Base-by-base conservation (phyloP, 1,140 invertebrate genomes). In the Drosophila jambulina region DNA sequence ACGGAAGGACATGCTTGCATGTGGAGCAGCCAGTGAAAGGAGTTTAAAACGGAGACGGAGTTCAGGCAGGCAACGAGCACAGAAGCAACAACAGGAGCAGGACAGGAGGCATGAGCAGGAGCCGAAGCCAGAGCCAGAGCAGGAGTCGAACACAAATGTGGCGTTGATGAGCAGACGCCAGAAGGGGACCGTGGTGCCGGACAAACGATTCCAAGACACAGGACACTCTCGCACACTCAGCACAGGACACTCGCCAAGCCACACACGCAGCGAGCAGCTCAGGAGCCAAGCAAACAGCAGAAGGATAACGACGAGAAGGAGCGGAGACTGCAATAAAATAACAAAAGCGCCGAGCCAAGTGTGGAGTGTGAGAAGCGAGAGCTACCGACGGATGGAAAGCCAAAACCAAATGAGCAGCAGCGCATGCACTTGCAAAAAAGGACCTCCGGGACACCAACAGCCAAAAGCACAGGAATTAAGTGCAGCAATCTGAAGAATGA, bases 161-260 rank as follows among this genome's bases (percentile, higher is more conserved):
- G 77, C 85, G 80, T 90, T 88, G 84, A 88, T 88, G 84, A 88
- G 84, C 65, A 67, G 75, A 25, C 68, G 82, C 67, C 78, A 69
- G 79, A 56, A 74, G 43, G 67, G 60, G 76, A 34, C 53, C 65
- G 57, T 72, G 78, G 77, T 74, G 78, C 68, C 49, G 58, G 69
- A 80, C 78, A 80, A 70, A 75, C 77, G 61, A 53, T 77, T 77
- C 49, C 74, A 77, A 67, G 62, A 76, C 49, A 63, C 78, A 76
- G 77, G 51, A 65, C 67, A 78, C 46, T 60, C 63, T 64, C 12
- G 38, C 46, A 49, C 38, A 42, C 56, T n/a, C 23, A 42, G 60
- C 46, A 63, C 23, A 78, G 53, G 15, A 38, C 45, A 58, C 46
- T 36, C 8, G 36, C 40, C 49, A 60, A 62, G 69, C 6, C 17